These are phyloP conservation scores for Crossocerus cetratus DNA, from an alignment of 2,888 invertebrate species.

Conservation along the genomic window DNA sequence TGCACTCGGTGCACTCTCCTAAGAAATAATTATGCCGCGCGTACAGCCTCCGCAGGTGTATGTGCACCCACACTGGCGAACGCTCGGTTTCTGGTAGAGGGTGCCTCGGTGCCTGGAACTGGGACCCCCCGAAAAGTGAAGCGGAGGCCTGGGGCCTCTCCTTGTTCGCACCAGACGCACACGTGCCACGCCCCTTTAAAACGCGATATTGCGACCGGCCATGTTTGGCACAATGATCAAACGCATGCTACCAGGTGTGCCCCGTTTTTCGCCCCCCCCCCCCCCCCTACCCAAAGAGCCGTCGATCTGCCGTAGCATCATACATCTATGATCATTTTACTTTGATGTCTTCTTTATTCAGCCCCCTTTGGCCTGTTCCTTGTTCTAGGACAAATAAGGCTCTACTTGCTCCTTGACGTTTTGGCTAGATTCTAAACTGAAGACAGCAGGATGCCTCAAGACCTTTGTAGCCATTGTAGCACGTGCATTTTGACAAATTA, in stretches of 20 bases:
- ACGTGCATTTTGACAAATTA: no score
- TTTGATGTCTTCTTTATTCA: conserved; percentile 8
- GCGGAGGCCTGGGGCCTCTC: no score
- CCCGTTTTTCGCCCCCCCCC: conserved; percentile 21
- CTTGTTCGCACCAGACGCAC: conserved; percentile 44
- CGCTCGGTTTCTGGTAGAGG: neutral
- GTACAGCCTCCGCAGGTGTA: conserved; percentile 29
- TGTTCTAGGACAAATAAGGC: neutral
- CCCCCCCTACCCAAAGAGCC: conserved; percentile 14
- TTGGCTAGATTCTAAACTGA: no score
- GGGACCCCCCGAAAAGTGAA: no score
- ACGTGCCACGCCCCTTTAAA: conserved; percentile 63
- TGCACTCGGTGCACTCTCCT: conserved; percentile 42
- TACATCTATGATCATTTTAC: neutral
- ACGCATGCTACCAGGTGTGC: conserved; percentile 61
- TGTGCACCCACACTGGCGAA: conserved; percentile 21
- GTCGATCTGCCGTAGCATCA: conserved; percentile 16
- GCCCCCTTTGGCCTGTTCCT: neutral
- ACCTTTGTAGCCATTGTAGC: no score
- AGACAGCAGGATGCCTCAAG: no score
- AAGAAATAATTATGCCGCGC: conserved; percentile 61
- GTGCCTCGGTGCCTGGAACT: no score
- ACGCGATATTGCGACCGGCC: conserved; percentile 62
- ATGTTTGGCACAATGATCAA: conserved; percentile 63
- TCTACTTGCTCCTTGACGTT: no score